These are phyloP conservation scores for Ceratotherium simum DNA, from an alignment of 2,113 vertebrate genomes.

Conservation along the genomic window DNA sequence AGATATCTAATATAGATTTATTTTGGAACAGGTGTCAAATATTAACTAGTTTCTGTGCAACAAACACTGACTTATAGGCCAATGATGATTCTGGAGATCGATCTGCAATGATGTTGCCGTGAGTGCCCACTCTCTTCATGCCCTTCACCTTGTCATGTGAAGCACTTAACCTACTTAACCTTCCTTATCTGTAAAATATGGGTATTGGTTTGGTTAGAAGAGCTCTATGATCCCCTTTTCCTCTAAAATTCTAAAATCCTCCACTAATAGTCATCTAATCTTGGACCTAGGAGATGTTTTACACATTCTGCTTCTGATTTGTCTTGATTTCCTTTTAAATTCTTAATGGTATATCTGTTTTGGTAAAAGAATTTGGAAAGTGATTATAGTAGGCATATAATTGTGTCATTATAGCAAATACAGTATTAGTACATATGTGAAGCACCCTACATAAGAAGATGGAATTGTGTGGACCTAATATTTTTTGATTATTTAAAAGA, in stretches of 20 bases:
- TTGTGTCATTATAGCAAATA: not conserved
- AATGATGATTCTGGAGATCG: not conserved
- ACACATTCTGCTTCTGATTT: not conserved
- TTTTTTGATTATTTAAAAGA: conserved; percentile 4
- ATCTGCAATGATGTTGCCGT: not conserved
- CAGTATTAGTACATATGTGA: not conserved
- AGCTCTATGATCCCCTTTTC: not conserved
- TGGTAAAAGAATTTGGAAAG: not conserved
- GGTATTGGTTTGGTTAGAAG: not conserved
- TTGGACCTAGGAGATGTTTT: not conserved
- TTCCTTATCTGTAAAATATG: not conserved
- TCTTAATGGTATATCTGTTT: not conserved
- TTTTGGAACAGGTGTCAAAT: not conserved
- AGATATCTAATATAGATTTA: not conserved
- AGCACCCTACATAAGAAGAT: not conserved
- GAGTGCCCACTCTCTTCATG: not conserved
- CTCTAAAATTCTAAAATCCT: not conserved
- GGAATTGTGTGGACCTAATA: not conserved
- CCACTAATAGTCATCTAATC: not conserved
- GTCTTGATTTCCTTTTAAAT: conserved; percentile 8
- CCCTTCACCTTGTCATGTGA: not conserved
- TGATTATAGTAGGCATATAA: not conserved
- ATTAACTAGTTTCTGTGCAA: not conserved
- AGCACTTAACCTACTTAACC: not conserved
- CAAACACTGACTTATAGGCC: not conserved